A percentile compares a stretch with the other conserved stretches of the same genome.
Evolutionary conservation across 2,888 invertebrate genomes (phyloP).

Genomic region (Patella pellucida): DNA sequence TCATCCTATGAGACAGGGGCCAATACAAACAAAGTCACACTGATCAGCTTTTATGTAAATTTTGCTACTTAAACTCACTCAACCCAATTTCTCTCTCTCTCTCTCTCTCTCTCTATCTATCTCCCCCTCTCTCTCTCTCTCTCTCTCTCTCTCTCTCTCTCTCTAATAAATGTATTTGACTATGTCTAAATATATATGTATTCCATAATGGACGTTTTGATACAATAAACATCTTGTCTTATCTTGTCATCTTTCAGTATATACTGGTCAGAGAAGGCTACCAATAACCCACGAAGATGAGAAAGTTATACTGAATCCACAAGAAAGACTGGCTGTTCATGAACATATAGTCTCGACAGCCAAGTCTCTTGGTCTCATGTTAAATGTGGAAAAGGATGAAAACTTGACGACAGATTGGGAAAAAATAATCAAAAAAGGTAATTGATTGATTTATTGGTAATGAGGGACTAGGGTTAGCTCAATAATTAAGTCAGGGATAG

Average conservation of each 20-base stretch:
- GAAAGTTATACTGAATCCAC: constrained; percentile 49
- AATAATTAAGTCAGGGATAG: neutral
- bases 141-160: too few species aligned
- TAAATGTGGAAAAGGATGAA: constrained; percentile 56
- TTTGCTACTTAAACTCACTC: too few species aligned
- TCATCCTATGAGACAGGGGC: too few species aligned
- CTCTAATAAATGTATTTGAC: too few species aligned
- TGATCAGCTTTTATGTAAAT: too few species aligned
- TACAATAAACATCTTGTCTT: too few species aligned
- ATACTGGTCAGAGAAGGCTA: constrained; percentile 52
- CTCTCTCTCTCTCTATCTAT: too few species aligned
- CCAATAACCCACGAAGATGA: constrained; percentile 59
- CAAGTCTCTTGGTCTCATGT: constrained; percentile 52
- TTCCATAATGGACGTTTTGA: too few species aligned
- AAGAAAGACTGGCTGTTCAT: constrained; percentile 63
- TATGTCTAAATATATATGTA: too few species aligned
- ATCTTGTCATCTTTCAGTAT: constrained; percentile 40
- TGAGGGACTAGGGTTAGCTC: neutral
- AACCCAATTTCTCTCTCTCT: too few species aligned
- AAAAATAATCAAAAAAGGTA: constrained; percentile 43
- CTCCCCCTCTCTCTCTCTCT: too few species aligned
- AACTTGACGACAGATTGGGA: constrained; percentile 53
- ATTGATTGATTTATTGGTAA: neutral
- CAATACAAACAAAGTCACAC: too few species aligned
- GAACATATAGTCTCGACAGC: constrained; percentile 55